Percentiles rank a stretch among this genome's conserved stretches.
phyloP scores from a whole-genome alignment of 37 sponge, comb jelly and placozoan genomes.

The Axinella damicornis region DNA sequence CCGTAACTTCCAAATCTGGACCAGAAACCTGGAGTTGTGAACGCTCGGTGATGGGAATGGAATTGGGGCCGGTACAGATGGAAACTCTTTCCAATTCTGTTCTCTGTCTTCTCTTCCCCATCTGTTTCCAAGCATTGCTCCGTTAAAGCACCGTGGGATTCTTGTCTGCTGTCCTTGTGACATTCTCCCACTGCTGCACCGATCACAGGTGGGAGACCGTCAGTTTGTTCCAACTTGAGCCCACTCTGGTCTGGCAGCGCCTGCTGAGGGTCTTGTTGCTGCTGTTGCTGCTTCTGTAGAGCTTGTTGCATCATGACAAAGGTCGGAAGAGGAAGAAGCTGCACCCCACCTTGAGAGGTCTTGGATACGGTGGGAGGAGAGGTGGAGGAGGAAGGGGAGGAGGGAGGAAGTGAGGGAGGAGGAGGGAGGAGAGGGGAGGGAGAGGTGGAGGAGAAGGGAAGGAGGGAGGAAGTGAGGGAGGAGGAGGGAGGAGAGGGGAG shows the following conservation, averaged over 20 bases:
- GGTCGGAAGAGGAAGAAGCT: slow-evolving; percentile 21
- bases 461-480: not conserved
- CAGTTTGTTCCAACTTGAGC: slow-evolving; percentile 21
- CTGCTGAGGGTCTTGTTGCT: not conserved
- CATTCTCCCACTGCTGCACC: not conserved
- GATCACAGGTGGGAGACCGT: slow-evolving; percentile 17
- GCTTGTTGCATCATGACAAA: slow-evolving; percentile 3
- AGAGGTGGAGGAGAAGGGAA: not conserved
- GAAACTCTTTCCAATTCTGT: no score
- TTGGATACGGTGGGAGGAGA: slow-evolving; percentile 1
- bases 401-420: no score
- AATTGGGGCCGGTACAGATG: no score
- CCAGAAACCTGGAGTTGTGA: no score
- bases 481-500: not conserved
- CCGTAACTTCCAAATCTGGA: no score
- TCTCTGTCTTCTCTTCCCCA: no score
- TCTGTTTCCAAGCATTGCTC: no score
- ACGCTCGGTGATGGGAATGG: no score
- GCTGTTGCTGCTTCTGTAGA: not conserved
- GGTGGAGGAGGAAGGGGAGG: no score
- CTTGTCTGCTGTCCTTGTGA: no score
- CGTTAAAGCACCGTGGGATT: no score
- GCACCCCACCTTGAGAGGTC: slow-evolving; percentile 54
- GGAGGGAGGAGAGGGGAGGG: not conserved
- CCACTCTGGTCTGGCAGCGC: not conserved